phyloP scores from a whole-genome alignment of 2,797 vertebrate species.

The Vireo griseus region DNA sequence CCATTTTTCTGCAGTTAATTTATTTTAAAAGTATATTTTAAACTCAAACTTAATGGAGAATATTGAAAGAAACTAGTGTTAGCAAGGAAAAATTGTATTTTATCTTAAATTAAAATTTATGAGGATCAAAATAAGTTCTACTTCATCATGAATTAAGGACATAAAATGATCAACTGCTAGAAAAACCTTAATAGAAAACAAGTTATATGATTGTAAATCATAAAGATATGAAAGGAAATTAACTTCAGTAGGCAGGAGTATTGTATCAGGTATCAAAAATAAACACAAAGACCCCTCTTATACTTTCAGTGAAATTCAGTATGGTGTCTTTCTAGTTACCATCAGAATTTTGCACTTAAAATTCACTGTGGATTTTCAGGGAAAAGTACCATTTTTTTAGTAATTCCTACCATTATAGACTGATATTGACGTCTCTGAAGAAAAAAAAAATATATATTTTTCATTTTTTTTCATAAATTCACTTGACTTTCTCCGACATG shows the following conservation, averaged over 20 bases:
- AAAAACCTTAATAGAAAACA: not conserved
- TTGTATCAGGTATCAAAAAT: not conserved
- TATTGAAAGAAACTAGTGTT: not conserved
- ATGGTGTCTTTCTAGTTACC: not conserved
- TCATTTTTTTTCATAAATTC: not conserved
- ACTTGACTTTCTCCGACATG: not conserved
- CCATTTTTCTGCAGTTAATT: not conserved
- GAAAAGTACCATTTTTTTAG: not conserved
- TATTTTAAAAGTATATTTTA: not conserved
- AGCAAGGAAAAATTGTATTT: not conserved
- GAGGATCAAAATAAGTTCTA: not conserved
- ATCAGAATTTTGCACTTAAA: not conserved
- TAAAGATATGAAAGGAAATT: not conserved
- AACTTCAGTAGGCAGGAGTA: not conserved
- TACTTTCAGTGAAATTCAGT: not conserved
- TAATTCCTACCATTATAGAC: not conserved
- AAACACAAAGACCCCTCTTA: not conserved
- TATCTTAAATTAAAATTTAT: not conserved
- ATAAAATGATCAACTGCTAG: rapidly evolving
- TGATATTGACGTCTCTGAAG: not conserved
- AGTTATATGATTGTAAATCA: not conserved
- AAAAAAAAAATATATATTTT: not conserved
- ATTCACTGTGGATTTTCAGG: not conserved
- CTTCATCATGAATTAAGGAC: not conserved
- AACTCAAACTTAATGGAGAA: not conserved